Evolutionary conservation across 2,888 invertebrate genomes (phyloP), one percentile per base, ranked within the genome.

Genomic region (Tuta absoluta): DNA sequence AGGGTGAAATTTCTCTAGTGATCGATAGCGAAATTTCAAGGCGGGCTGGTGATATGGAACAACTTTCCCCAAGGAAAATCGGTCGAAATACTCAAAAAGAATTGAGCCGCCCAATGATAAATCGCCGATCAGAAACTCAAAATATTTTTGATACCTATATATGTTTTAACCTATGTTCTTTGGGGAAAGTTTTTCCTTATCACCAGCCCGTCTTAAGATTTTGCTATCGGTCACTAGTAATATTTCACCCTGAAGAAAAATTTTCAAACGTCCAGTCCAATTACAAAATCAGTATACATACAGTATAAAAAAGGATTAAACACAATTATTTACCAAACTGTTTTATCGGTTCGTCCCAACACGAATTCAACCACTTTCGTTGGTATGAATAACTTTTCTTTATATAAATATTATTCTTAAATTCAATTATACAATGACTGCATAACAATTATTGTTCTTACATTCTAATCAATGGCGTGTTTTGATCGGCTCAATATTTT

Each of bases 381-480:
- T 17, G 0, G 41, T 4, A 23, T 2, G 12, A 1, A 21, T 23
- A 21, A 51, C 51, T 8, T 51, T 51, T 23, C 56, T 7, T 17
- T 17, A 33, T 14, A 24, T 33, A 33, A n/a, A 28, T 56, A 56
- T 61, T 61, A 33, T 33, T 8, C 33, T 33, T 61, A 49, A 45
- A 60, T 60, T 41, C 19, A 59, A 45, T 45, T 23, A 60, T 60
- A 60, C 60, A 60, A 60, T 24, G 12, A 60, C 7, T 28, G 24
- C 19, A 48, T 48, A 61, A 61, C 49, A 61, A 65, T 62, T 51
- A 56, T 24, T 78, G 75, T 82, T 78, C 82, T 84, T 78, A 80
- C 71, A 41, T 74, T 79, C 80, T 84, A 82, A 80, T 88, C 84
- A 88, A 88, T 88, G 80, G 77, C 53, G 53, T 87, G 84, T 90